These are phyloP conservation scores for Channallabes apus DNA, from an alignment of 2,797 vertebrate genomes.

Conservation along the genomic window DNA sequence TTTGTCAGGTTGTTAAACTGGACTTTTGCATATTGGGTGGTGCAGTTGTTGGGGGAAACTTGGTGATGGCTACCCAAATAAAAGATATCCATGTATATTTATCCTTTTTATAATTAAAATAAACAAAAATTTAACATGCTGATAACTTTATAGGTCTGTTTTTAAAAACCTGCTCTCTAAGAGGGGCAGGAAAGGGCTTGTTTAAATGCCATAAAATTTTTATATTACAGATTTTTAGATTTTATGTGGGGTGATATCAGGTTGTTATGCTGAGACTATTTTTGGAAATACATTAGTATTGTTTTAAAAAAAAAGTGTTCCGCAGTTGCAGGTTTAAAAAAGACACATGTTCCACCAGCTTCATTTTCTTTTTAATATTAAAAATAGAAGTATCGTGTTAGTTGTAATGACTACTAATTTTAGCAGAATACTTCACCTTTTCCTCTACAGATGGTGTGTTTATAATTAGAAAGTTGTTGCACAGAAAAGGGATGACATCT, in stretches of 20 bases:
- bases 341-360: neutral
- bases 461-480: neutral
- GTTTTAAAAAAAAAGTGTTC: neutral
- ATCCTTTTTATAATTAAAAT: neutral
- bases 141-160: neutral
- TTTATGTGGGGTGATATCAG: neutral
- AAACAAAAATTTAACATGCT: neutral
- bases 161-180: neutral
- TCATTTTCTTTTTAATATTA: neutral
- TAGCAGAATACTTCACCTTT: neutral
- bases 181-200: neutral
- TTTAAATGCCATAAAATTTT: neutral
- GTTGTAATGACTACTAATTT: neutral
- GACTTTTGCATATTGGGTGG: neutral
- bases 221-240: neutral
- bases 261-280: neutral
- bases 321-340: neutral
- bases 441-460: neutral
- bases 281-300: neutral
- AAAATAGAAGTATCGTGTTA: constrained; percentile 2
- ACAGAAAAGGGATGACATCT: neutral
- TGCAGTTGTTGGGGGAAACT: neutral
- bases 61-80: neutral
- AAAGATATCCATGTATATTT: too few species aligned
- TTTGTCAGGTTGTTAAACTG: constrained; percentile 9